A percentile compares a stretch with the other conserved stretches of the same genome.
phyloP scores from a whole-genome alignment of 1,140 invertebrate species.

The Tachypleus tridentatus region DNA sequence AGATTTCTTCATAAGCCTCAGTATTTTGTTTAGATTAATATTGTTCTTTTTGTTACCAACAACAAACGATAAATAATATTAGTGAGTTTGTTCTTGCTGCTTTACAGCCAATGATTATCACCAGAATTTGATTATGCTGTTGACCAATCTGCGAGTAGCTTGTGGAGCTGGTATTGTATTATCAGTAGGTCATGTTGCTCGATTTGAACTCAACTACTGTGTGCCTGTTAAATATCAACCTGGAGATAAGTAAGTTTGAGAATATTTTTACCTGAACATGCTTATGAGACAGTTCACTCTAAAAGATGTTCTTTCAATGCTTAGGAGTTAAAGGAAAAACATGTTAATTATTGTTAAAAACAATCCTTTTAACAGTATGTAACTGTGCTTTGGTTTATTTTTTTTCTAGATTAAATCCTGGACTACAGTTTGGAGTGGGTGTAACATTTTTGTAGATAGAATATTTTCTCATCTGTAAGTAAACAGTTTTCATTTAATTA shows the following conservation, averaged over 20 bases:
- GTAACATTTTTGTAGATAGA: conserved; percentile 46
- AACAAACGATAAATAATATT: background rate
- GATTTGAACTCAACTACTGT: conserved; percentile 77
- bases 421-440: conserved; percentile 58
- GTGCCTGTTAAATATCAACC: conserved; percentile 45
- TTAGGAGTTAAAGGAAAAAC: background rate
- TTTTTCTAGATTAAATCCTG: conserved; percentile 36
- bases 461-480: too few species aligned
- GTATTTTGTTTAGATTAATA: too few species aligned
- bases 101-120: conserved; percentile 28
- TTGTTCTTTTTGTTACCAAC: too few species aligned
- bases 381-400: conserved; percentile 9
- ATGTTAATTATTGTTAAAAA: background rate
- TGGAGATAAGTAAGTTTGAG: conserved; percentile 32
- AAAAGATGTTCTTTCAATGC: conserved; percentile 2
- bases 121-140: conserved; percentile 27
- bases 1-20: too few species aligned
- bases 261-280: conserved; percentile 23
- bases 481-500: too few species aligned
- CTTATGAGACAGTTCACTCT: background rate
- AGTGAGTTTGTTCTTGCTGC: conserved; percentile 11
- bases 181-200: conserved; percentile 56
- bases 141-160: conserved; percentile 30
- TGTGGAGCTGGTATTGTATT: conserved; percentile 63
- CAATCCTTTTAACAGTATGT: background rate